A percentile compares a stretch with the other conserved stretches of the same genome.
These are phyloP conservation scores for Pithys albifrons DNA, from an alignment of 2,113 vertebrate species.

Conservation along the genomic window DNA sequence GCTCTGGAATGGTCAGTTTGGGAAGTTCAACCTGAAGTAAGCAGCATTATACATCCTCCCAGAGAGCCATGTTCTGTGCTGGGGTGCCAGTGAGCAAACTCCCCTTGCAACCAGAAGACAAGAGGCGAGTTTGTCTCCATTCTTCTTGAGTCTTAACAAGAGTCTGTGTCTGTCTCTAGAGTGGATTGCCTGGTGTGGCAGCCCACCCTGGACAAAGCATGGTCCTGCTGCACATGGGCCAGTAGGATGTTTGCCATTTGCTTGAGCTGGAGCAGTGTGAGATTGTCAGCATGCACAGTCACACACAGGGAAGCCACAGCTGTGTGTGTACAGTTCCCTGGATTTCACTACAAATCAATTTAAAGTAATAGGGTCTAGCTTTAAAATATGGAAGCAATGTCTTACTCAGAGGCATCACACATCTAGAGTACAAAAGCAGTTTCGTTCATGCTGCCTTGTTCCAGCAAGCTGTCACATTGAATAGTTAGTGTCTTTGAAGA, in stretches of 20 bases:
- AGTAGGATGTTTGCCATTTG: not conserved
- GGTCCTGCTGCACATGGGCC: not conserved
- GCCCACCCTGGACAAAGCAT: not conserved
- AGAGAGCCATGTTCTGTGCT: not conserved
- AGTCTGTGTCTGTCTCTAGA: not conserved
- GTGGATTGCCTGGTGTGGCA: not conserved
- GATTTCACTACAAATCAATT: not conserved
- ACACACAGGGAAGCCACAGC: not conserved
- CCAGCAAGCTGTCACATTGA: not conserved
- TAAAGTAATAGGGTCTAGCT: not conserved
- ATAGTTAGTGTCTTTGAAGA: not conserved
- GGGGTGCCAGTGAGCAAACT: not conserved
- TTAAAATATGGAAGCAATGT: not conserved
- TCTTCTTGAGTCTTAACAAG: not conserved
- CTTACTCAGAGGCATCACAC: not conserved
- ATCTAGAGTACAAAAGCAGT: not conserved
- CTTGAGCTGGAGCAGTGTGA: not conserved
- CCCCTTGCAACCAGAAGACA: not conserved
- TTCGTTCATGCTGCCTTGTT: not conserved
- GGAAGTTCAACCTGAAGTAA: not conserved
- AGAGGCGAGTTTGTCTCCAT: not conserved
- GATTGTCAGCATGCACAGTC: not conserved
- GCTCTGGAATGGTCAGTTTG: not conserved
- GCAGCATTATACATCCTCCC: not conserved
- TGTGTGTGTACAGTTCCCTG: accelerated